These are phyloP conservation scores for Cantharis flavilabris DNA, from an alignment of 2,888 invertebrate species.

Conservation along the genomic window DNA sequence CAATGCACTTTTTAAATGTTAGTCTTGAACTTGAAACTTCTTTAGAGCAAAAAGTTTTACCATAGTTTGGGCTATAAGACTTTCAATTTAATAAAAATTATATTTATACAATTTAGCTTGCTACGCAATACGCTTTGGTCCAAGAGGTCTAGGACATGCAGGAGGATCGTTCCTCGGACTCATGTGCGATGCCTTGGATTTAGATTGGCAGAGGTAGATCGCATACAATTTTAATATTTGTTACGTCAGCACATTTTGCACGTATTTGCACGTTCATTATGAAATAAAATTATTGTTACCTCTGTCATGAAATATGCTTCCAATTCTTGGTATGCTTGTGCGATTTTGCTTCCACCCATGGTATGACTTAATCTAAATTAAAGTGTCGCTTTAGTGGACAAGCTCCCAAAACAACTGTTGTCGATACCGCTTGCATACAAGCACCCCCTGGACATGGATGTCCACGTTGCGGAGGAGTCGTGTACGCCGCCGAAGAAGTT, in stretches of 20 bases:
- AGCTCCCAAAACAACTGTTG: conserved; percentile 76
- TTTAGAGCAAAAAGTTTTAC: neutral
- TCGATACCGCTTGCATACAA: conserved; percentile 79
- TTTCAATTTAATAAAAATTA: conserved; percentile 7
- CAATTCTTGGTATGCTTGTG: conserved; percentile 26
- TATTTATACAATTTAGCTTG: conserved; percentile 68
- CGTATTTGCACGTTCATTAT: neutral
- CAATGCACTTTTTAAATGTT: conserved; percentile 4
- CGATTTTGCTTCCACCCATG: conserved; percentile 11
- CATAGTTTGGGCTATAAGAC: neutral
- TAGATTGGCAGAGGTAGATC: conserved; percentile 73
- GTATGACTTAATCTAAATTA: neutral
- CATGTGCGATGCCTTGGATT: conserved; percentile 82
- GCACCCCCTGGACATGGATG: conserved; percentile 87
- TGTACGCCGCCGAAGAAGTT: conserved; percentile 93
- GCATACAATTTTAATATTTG: neutral
- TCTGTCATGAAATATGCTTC: conserved; percentile 27
- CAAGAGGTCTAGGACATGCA: conserved; percentile 91
- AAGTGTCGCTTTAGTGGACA: conserved; percentile 63
- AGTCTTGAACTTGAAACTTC: neutral
- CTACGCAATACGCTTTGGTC: conserved; percentile 95
- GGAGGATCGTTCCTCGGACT: conserved; percentile 84
- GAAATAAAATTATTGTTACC: conserved; percentile 11
- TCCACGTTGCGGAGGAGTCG: conserved; percentile 86
- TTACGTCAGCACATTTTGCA: neutral